phyloP scores from a whole-genome alignment of 2,888 invertebrate species.

The Chrysomela aeneicollis region DNA sequence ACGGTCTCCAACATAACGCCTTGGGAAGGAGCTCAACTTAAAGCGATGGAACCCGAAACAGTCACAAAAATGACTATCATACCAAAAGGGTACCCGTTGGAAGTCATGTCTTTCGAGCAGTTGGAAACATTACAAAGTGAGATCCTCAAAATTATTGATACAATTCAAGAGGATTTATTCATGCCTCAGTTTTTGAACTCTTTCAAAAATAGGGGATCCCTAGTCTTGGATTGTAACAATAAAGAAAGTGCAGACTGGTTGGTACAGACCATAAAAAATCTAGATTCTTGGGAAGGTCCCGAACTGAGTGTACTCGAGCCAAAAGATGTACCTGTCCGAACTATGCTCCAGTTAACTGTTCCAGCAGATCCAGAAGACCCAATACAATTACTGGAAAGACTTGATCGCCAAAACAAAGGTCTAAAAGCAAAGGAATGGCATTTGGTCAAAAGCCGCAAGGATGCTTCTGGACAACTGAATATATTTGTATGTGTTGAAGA shows the following conservation, averaged over 20 bases:
- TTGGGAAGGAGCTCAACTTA: conserved; percentile 30
- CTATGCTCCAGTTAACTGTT: conserved; percentile 26
- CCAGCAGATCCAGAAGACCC: conserved; percentile 27
- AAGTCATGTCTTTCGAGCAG: conserved; percentile 23
- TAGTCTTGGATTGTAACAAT: conserved; percentile 30
- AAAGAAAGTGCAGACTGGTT: conserved; percentile 29
- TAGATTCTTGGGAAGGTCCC: conserved; percentile 24
- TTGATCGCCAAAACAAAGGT: conserved; percentile 31
- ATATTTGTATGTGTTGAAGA: conserved; percentile 30
- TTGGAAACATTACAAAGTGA: conserved; percentile 25
- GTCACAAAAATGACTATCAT: conserved; percentile 26
- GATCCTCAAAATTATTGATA: conserved; percentile 28
- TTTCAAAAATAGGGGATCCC: conserved; percentile 23
- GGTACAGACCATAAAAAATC: conserved; percentile 23
- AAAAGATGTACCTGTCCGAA: conserved; percentile 23
- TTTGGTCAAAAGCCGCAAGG: conserved; percentile 18
- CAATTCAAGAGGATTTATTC: conserved; percentile 24
- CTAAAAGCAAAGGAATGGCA: conserved; percentile 28
- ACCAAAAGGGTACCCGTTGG: conserved; percentile 28
- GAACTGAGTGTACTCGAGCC: conserved; percentile 28
- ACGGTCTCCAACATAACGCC: conserved; percentile 21
- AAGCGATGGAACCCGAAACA: conserved; percentile 27
- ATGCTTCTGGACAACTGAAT: conserved; percentile 6
- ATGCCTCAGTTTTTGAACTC: conserved; percentile 34
- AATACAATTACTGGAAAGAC: conserved; percentile 27